Base-by-base conservation (phyloP, 2,797 vertebrate species). In the Petrocephalus sullivani region DNA sequence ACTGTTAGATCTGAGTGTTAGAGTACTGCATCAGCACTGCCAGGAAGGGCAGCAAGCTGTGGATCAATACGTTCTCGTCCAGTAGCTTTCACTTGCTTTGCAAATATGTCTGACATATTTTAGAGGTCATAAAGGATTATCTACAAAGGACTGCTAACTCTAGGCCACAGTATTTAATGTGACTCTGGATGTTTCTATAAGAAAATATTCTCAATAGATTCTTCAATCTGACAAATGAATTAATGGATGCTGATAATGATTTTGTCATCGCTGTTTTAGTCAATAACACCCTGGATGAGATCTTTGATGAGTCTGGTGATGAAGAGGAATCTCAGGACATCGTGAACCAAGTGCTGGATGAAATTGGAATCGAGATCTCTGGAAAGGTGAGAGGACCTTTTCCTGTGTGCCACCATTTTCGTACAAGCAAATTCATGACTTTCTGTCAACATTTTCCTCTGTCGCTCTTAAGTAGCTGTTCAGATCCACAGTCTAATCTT, bases 241-340 rank as follows among this genome's bases (percentile, higher is more conserved):
- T 33, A 4, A 64, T 64, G 61, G 10, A 64, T 28, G 4, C 2
- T 75, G 67, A 41, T 21, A 46, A 78, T n/a, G 14, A 10, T 83
- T 2, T 78, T 78, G 71, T 86, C n/a, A 23, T 49, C 81, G 5
- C 89, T 89, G 41, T 78, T 78, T n/a, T 91, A 99, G 98, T 99
- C 92, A 99, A 97, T 12, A 97, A 99, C 91, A 99, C 98, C 1
- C 93, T 99, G 90, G 98, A 99, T 93, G 98, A 99, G 87, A 98
- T 99, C 92, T 99, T 99, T 91, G 97, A 97, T 89, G 98, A 95
- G 85, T 99, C 98, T 64, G 98, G 97, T 16, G 98, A 99, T 93
- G 98, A 99, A 90, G 98, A 99, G 89, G 98, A 99, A 95, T 98
- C 97, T 93, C 96, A 99, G 93, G 98, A 98, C 91, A 99, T 99